Evolutionary conservation across 1,140 invertebrate species (phyloP), one percentile per base, ranked within the genome.

Genomic region (Archivesica marissinica): DNA sequence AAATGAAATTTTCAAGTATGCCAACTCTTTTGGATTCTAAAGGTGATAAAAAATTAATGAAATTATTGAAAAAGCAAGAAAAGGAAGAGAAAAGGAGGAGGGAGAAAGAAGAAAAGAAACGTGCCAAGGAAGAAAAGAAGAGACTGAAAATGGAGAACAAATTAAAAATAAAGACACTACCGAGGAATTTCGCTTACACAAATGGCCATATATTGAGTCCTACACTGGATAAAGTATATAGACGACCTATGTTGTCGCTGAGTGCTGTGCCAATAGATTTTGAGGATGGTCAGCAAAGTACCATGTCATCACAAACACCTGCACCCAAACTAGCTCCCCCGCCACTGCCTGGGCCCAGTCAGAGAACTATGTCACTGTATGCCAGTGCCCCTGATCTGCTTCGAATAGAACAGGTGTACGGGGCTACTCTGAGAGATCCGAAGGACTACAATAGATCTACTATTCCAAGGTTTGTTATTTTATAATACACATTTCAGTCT

Each of bases 201-300:
- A 85, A 85, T 56, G 87, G 86, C 3, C 88, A 90, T 87, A 82
- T 88, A 17, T 79, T 88, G 30, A 90, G 78, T 64, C 87, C 87
- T 33, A 47, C 39, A 33, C 88, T 92, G 39, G 88, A 92, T 50
- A 59, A 83, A 23, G 88, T 91, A 59, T 92, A 91, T 84, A 7
- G 70, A 20, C 35, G 90, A 54, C 88, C 90, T 0, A 77, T 79
- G 44, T 78, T 90, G 28, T 82, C 88, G 23, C 41, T 92, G n/a
- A 87, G 78, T 38, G 88, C 92, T 17, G 91, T 92, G 44, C 89
- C 89, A n/a, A 92, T 92, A 38, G 90, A 91, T 47, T 90, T 90
- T 38, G 88, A 90, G 23, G 88, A 87, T 52, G 88, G 87, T 0
- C 61, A 81, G 33, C 15, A 38, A 0, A 70, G 64, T 52, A 72